A percentile compares a stretch with the other conserved stretches of the same genome.
phyloP scores from a whole-genome alignment of 2,888 invertebrate species.

The Oxycera nigricornis region DNA sequence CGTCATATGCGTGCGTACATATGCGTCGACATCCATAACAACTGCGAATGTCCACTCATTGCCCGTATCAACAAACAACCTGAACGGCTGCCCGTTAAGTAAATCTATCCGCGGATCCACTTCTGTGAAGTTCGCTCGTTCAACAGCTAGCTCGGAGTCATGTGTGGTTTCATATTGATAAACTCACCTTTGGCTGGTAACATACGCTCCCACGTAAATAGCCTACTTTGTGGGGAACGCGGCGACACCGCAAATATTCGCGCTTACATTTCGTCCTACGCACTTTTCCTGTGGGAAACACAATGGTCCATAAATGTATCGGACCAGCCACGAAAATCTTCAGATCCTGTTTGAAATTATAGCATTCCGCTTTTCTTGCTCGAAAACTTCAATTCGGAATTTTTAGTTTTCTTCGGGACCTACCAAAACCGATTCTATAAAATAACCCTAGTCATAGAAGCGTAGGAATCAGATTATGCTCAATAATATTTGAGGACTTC shows the following conservation, averaged over 20 bases:
- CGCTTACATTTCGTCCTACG: neutral
- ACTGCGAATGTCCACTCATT: slow-evolving; percentile 27
- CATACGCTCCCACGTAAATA: slow-evolving; percentile 16
- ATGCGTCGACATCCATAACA: slow-evolving; percentile 30
- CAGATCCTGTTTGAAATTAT: no score
- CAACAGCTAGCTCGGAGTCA: slow-evolving; percentile 12
- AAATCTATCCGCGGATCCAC: neutral
- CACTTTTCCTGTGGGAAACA: neutral
- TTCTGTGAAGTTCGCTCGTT: slow-evolving; percentile 2
- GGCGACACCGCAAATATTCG: neutral
- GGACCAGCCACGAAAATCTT: no score
- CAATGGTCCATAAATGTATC: neutral
- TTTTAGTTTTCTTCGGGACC: no score
- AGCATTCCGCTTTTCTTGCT: no score
- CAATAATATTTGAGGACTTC: no score
- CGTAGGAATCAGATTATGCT: no score
- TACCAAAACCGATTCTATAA: no score
- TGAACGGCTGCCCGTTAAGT: neutral
- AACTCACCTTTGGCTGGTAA: slow-evolving; percentile 26
- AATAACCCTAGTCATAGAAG: no score
- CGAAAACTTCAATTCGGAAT: no score
- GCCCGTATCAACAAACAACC: slow-evolving; percentile 10
- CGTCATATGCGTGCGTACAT: slow-evolving; percentile 31
- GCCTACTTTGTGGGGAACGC: slow-evolving; percentile 8
- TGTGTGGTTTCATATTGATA: slow-evolving; percentile 38